Evolutionary conservation across 2,113 vertebrate species (phyloP), one percentile per base, ranked within the genome.

Genomic region (Gallinago jamesoni): DNA sequence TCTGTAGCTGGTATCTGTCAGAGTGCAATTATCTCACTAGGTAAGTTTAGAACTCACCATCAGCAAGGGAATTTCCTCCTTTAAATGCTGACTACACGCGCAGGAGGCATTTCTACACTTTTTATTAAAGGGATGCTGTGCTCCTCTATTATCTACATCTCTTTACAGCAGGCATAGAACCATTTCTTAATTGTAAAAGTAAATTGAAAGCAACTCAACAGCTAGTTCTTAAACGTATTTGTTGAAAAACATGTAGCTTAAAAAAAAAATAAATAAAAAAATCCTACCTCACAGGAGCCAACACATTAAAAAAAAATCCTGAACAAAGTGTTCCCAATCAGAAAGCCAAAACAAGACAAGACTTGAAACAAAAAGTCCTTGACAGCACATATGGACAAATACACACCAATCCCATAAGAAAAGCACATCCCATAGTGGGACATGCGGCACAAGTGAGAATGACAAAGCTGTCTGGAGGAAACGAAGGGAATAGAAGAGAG

Each of bases 281-380:
- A 50, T 41, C 6, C 16, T 57, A 62, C 27, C 20, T 93, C 73
- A 84, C 17, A 47, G 43, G 9, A 81, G 43, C 50, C 79, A 94
- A 89, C 37, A 59, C 25, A 13, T n/a, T 64, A 4, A 77, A 84
- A 92, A 60, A 50, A 47, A 88, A 31, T 5, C 50, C 41, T 39
- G 94, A 94, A 94, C 69, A 75, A 72, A 89, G 48, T 47, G 91
- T 75, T 96, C 74, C 64, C 57, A 75, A 63, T 0, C 56, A 69
- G 39, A 92, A 94, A 96, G 87, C 39, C 48, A 75, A 91, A 96
- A 94, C 96, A 95, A 94, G 95, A 94, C 80, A 50, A 64, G 74
- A 95, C 95, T 84, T 94, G 95, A 94, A 48, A 90, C 8, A 84
- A 68, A 3, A 75, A 68, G 73, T 48, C 84, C 48, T 75, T 89